Evolutionary conservation across 2,113 vertebrate species (phyloP).

Genomic region (Accipiter cooperii): DNA sequence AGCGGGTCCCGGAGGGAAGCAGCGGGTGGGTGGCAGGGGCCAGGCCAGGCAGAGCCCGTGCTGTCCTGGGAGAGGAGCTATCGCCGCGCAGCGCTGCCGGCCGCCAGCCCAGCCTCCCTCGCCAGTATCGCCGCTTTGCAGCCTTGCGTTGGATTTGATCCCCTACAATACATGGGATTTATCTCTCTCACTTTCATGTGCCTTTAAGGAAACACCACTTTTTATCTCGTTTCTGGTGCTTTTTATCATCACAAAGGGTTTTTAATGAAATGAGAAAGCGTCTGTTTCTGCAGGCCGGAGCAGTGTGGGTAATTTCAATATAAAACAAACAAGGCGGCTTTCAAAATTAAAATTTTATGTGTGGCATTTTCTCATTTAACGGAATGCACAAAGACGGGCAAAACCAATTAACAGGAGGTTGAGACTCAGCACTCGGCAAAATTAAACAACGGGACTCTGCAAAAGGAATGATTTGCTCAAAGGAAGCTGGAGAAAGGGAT

Average conservation of each 20-base stretch:
- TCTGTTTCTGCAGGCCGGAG: constrained; percentile 65
- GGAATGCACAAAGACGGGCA: constrained; percentile 67
- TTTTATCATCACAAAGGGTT: constrained; percentile 74
- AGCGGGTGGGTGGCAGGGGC: background rate
- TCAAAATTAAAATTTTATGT: constrained; percentile 75
- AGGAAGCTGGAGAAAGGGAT: background rate
- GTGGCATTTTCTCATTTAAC: constrained; percentile 72
- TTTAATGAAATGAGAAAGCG: constrained; percentile 73
- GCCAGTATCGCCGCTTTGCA: background rate
- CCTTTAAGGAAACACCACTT: constrained; percentile 62
- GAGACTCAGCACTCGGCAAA: constrained; percentile 62
- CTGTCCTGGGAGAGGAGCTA: background rate
- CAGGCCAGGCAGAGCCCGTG: background rate
- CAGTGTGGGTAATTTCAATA: constrained; percentile 67
- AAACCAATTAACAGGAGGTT: constrained; percentile 75
- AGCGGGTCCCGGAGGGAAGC: rapidly evolving
- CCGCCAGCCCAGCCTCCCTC: background rate
- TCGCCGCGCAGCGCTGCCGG: background rate
- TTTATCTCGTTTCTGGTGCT: constrained; percentile 71
- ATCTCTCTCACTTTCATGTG: constrained; percentile 51
- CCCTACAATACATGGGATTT: constrained; percentile 4
- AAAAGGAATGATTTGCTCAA: constrained; percentile 39
- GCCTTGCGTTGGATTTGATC: background rate
- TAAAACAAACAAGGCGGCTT: constrained; percentile 78
- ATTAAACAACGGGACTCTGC: constrained; percentile 64